These are phyloP conservation scores for Plagodis pulveraria DNA, from an alignment of 2,888 invertebrate genomes.

Conservation along the genomic window DNA sequence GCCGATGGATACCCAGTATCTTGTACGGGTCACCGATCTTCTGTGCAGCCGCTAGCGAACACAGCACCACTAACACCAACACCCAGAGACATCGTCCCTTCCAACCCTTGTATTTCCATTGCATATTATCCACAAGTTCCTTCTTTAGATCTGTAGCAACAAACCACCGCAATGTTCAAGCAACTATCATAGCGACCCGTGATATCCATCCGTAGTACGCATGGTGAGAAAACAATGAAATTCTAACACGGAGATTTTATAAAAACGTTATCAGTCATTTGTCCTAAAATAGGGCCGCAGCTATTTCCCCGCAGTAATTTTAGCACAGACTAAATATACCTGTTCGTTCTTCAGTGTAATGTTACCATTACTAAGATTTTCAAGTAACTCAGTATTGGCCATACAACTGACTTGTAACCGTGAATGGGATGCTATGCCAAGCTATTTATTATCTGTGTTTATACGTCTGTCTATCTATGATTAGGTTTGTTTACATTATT, in stretches of 20 bases:
- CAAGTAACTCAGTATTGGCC: too few species aligned
- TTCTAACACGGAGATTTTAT: constrained; percentile 55
- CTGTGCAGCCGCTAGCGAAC: constrained; percentile 61
- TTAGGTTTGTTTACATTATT: too few species aligned
- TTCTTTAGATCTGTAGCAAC: constrained; percentile 23
- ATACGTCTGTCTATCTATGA: too few species aligned
- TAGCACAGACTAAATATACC: too few species aligned
- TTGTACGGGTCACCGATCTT: constrained; percentile 92
- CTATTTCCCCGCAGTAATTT: too few species aligned
- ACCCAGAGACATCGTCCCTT: constrained; percentile 69
- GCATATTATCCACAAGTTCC: constrained; percentile 64
- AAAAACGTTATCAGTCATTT: constrained; percentile 74
- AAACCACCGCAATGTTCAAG: constrained; percentile 30
- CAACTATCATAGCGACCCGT: constrained; percentile 34
- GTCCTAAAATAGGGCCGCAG: constrained; percentile 83
- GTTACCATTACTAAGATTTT: too few species aligned
- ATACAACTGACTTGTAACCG: too few species aligned
- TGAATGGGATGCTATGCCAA: too few species aligned
- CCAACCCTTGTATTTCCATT: constrained; percentile 73
- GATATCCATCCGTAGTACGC: constrained; percentile 42
- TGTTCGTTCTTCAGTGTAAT: too few species aligned
- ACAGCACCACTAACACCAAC: constrained; percentile 53
- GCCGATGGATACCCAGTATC: constrained; percentile 90
- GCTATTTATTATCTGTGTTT: too few species aligned
- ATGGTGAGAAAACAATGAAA: constrained; percentile 45